Evolutionary conservation across 2,888 invertebrate species (phyloP), one percentile per base, ranked within the genome.

Genomic region (Metalampra italica): DNA sequence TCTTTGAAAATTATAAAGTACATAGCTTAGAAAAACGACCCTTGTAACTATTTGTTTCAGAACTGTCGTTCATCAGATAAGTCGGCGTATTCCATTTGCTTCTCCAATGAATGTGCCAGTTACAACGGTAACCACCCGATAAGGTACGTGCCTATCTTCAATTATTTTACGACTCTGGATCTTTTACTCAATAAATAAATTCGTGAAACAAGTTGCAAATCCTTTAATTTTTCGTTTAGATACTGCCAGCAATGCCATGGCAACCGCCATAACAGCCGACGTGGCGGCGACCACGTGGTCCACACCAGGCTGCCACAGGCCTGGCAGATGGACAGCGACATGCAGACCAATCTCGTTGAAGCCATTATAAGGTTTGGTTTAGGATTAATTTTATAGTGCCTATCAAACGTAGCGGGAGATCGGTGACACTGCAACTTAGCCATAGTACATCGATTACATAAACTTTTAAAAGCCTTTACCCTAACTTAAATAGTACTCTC

Each of bases 51-150:
- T 36, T 36, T 36, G 39, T 81, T 86, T 29, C 76, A 97, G 95
- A 98, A 97, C 75, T 99, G 99, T 74, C 93, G 97, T 43, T 95
- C 97, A 0, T 91, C 92, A 0, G 97, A 98, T 64, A 98, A 98
- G 79, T 93, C 96, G 2, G 98, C 98, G 0, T 94, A 97, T 54
- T 96, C 97, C 9, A 97, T 98, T 44, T 99, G 99, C 76, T 99
- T 99, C 81, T 97, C 97, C 0, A 95, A 95, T 43, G 99, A 99
- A 78, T 99, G 99, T 77, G 97, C 97, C 38, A 96, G 96, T 72
- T 97, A 96, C 74, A 99, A 99, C 78, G 96, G 97, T 30, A 97
- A 98, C 77, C 96, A 97, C 73, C 99, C 99, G 1, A 97, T 99
- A 55, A 79, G 90, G 85, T 88, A 56, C 45, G 13, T 36, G 7